Percentiles rank a stretch among this genome's conserved stretches.
These are phyloP conservation scores for Catostylus mosaicus DNA, from an alignment of 30 jellyfish, hydroid and myxozoan genomes.

Conservation along the genomic window DNA sequence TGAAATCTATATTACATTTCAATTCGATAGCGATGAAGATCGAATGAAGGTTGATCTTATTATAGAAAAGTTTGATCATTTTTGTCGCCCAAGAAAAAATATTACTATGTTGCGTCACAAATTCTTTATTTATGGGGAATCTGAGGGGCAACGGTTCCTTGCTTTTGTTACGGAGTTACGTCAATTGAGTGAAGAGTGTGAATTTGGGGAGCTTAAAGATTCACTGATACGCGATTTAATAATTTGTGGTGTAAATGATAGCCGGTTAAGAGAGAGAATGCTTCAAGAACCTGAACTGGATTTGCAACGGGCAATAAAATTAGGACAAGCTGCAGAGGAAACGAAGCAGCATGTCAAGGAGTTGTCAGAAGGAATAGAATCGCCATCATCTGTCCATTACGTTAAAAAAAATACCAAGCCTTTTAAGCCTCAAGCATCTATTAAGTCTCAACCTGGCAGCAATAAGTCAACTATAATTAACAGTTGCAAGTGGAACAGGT, in stretches of 20 bases:
- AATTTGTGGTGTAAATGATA: constrained; percentile 41
- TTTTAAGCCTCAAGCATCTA: neutral
- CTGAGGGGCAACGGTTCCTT: constrained; percentile 50
- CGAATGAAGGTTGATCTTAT: constrained; percentile 24
- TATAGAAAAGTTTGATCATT: constrained; percentile 44
- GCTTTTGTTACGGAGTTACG: constrained; percentile 56
- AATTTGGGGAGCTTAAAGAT: constrained; percentile 46
- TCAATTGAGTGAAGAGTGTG: constrained; percentile 55
- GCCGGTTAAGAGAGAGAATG: constrained; percentile 21
- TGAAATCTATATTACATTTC: constrained; percentile 54
- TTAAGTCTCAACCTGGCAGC: neutral
- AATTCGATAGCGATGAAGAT: constrained; percentile 48
- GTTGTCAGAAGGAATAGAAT: neutral
- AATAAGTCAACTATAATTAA: neutral
- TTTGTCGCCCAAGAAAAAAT: constrained; percentile 55
- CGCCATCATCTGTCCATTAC: neutral
- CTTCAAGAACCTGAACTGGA: constrained; percentile 45
- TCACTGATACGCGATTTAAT: constrained; percentile 32
- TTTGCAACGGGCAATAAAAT: constrained; percentile 47
- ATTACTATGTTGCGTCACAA: constrained; percentile 32
- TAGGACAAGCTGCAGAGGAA: constrained; percentile 63
- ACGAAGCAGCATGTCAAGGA: constrained; percentile 10
- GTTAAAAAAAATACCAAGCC: neutral
- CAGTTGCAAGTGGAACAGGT: neutral
- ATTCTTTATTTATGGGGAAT: constrained; percentile 43